These are phyloP conservation scores for Takifugu ocellatus DNA, from an alignment of 2,797 vertebrate genomes.

Conservation along the genomic window DNA sequence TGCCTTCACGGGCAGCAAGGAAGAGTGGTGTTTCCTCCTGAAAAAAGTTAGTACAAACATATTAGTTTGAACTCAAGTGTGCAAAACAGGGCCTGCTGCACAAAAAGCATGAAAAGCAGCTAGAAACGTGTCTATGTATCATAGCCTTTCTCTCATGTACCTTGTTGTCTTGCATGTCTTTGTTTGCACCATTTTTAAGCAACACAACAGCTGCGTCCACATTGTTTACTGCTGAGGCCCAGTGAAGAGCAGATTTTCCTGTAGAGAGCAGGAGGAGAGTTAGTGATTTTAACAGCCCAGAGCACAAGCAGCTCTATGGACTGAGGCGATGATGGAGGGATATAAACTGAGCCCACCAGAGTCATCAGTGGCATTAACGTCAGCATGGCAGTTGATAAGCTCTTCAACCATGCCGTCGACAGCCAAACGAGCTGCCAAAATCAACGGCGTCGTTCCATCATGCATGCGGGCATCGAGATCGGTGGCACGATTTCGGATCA, in stretches of 20 bases:
- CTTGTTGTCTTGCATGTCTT: constrained; percentile 99
- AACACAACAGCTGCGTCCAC: constrained; percentile 89
- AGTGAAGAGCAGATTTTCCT: constrained; percentile 98
- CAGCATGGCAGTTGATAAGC: constrained; percentile 94
- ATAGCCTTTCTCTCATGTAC: constrained; percentile 56
- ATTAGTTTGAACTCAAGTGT: background rate
- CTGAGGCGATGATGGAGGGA: constrained; percentile 11
- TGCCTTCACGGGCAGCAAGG: constrained; percentile 94
- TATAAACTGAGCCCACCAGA: constrained; percentile 77
- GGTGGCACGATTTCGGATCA: constrained; percentile 95
- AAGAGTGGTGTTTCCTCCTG: constrained; percentile 97
- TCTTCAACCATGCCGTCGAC: constrained; percentile 98
- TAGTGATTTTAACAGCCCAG: constrained; percentile 26
- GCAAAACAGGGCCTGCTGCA: background rate
- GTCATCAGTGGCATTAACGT: constrained; percentile 93
- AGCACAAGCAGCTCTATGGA: background rate
- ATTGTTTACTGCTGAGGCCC: constrained; percentile 97
- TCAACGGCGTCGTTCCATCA: constrained; percentile 93
- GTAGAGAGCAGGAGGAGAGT: constrained; percentile 9
- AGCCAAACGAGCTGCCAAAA: constrained; percentile 89
- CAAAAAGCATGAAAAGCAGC: background rate
- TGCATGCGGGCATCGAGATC: constrained; percentile 97
- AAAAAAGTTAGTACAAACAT: constrained; percentile 1
- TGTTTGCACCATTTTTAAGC: constrained; percentile 95
- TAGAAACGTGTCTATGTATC: background rate